These are phyloP conservation scores for Dorcus hopei DNA, from an alignment of 2,888 invertebrate genomes.

Conservation along the genomic window DNA sequence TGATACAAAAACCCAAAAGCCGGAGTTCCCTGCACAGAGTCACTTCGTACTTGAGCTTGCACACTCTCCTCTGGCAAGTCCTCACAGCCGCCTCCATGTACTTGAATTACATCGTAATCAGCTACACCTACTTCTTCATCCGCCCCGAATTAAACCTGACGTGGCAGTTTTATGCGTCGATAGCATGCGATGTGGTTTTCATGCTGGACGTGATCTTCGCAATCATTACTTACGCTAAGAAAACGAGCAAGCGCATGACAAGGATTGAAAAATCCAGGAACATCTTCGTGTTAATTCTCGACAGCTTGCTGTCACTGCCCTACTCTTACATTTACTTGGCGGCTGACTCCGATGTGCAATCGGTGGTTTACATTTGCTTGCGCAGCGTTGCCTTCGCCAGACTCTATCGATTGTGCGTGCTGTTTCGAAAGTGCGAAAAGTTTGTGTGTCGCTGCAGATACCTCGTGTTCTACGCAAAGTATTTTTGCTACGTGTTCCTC, in stretches of 20 bases:
- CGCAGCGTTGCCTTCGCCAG: conserved; percentile 9
- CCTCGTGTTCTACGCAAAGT: conserved; percentile 10
- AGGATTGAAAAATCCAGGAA: background rate
- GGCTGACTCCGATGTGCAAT: background rate
- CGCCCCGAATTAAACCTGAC: conserved; percentile 1
- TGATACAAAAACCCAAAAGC: conserved; percentile 13
- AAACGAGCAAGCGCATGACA: background rate
- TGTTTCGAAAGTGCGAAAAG: conserved; percentile 6
- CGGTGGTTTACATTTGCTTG: background rate
- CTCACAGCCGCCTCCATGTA: background rate
- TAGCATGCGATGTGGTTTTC: conserved; percentile 6
- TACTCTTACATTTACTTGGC: conserved; percentile 1
- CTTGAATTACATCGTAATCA: conserved; percentile 5
- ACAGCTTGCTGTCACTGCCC: conserved; percentile 6
- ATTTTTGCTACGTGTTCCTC: conserved; percentile 5
- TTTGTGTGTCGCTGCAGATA: conserved; percentile 2
- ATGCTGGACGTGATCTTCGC: conserved; percentile 5
- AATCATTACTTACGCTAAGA: background rate
- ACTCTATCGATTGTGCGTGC: conserved; percentile 6
- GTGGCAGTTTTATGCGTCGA: conserved; percentile 6
- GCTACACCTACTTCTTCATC: conserved; percentile 7
- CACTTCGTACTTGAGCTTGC: conserved; percentile 1
- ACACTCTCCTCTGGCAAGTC: conserved; percentile 8
- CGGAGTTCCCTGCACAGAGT: conserved; percentile 2
- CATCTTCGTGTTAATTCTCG: conserved; percentile 2